A percentile compares a stretch with the other conserved stretches of the same genome.
These are phyloP conservation scores for Takifugu rubripes DNA, from an alignment of 2,797 vertebrate species.

Conservation along the genomic window DNA sequence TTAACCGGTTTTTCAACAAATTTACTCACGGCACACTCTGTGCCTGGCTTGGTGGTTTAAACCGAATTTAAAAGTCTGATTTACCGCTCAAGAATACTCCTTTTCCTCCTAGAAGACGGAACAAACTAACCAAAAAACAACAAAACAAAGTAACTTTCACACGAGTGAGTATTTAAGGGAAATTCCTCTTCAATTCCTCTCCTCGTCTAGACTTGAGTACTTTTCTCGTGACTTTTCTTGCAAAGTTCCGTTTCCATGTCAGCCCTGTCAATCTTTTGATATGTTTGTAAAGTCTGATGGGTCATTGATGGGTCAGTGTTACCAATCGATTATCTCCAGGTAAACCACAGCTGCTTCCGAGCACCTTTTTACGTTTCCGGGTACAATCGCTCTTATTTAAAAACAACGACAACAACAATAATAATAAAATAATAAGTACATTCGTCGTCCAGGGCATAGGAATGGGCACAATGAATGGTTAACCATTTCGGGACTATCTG, in stretches of 20 bases:
- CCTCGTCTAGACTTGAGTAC: no score
- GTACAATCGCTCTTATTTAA: background rate
- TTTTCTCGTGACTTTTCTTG: background rate
- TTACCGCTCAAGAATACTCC: background rate
- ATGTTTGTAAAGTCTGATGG: conserved; percentile 44
- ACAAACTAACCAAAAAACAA: background rate
- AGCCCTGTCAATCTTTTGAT: conserved; percentile 27
- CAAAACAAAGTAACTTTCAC: background rate
- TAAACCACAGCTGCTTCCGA: conserved; percentile 32
- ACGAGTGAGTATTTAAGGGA: conserved; percentile 18
- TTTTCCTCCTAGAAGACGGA: background rate
- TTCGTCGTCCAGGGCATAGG: no score
- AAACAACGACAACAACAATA: background rate
- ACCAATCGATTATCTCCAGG: conserved; percentile 47
- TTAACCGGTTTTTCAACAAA: conserved; percentile 47
- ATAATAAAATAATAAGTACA: no score
- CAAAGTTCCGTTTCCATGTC: conserved; percentile 36
- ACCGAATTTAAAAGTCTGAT: background rate
- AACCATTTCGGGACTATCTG: no score
- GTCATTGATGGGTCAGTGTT: conserved; percentile 34
- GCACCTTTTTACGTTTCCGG: no score
- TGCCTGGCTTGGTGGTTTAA: background rate
- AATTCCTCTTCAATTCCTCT: background rate
- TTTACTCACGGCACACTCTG: background rate
- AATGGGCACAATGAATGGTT: no score